phyloP scores from a whole-genome alignment of 2,888 invertebrate genomes.

The Baronia brevicornis region DNA sequence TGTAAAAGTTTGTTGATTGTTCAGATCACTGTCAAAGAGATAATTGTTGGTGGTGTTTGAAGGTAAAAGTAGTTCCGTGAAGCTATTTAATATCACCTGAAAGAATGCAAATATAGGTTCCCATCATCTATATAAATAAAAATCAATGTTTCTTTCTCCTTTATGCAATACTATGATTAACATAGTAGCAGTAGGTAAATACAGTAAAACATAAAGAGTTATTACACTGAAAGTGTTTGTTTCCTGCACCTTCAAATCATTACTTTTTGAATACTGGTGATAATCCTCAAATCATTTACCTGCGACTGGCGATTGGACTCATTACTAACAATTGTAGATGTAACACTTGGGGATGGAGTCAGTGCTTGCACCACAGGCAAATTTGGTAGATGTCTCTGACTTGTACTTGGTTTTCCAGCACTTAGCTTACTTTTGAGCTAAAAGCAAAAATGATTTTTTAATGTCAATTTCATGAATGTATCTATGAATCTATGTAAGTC shows the following conservation, averaged over 20 bases:
- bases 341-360: slow-evolving; percentile 2
- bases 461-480: no score
- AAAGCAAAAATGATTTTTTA: no score
- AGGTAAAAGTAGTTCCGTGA: slow-evolving; percentile 44
- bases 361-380: not conserved
- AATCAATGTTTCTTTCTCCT: no score
- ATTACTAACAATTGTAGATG: slow-evolving; percentile 23
- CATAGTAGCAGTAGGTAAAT: no score
- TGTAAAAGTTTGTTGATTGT: slow-evolving; percentile 31
- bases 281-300: no score
- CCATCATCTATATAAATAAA: not conserved
- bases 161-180: no score
- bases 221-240: no score
- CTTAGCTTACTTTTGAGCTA: slow-evolving; percentile 11
- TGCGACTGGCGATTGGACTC: slow-evolving; percentile 29
- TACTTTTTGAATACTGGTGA: no score
- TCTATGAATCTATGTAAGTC: no score
- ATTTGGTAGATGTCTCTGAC: slow-evolving; percentile 1
- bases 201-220: no score
- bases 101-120: slow-evolving; percentile 19
- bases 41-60: slow-evolving; percentile 37
- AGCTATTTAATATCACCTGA: slow-evolving; percentile 47
- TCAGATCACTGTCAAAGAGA: slow-evolving; percentile 36
- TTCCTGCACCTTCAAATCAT: no score
- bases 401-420: not conserved